These are phyloP conservation scores for Parthenolecanium corni DNA, from an alignment of 2,888 invertebrate genomes.

Conservation along the genomic window DNA sequence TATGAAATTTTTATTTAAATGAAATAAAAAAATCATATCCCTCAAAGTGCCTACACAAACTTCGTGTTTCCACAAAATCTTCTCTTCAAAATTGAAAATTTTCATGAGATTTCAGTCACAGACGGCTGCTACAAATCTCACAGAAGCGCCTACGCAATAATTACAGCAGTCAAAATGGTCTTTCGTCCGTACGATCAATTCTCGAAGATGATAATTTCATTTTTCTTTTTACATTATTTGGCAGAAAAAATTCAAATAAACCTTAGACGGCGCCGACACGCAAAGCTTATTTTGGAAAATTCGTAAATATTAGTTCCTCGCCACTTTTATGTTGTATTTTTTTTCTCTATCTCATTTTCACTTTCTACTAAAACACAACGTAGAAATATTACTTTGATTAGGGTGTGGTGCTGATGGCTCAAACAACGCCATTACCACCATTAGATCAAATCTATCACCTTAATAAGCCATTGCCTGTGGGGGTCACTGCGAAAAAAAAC, in stretches of 20 bases:
- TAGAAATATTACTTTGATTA: conserved; percentile 28
- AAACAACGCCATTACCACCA: conserved; percentile 27
- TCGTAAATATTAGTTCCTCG: no score
- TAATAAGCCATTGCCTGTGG: conserved; percentile 27
- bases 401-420: conserved; percentile 26
- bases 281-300: neutral
- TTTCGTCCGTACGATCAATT: no score
- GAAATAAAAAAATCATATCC: no score
- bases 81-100: no score
- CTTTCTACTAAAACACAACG: neutral
- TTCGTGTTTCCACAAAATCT: no score
- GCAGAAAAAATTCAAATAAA: neutral
- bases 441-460: conserved; percentile 28
- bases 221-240: neutral
- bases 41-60: no score
- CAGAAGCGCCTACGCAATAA: neutral
- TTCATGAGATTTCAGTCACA: no score
- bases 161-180: neutral
- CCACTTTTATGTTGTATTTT: no score
- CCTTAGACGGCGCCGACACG: conserved; percentile 18
- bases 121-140: neutral
- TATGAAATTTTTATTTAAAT: no score
- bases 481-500: conserved; percentile 3
- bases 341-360: no score
- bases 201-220: neutral